Percentiles rank a stretch among this genome's conserved stretches.
Evolutionary conservation across 2,797 vertebrate genomes (phyloP).

Genomic region (Phrynocephalus guinanensis): DNA sequence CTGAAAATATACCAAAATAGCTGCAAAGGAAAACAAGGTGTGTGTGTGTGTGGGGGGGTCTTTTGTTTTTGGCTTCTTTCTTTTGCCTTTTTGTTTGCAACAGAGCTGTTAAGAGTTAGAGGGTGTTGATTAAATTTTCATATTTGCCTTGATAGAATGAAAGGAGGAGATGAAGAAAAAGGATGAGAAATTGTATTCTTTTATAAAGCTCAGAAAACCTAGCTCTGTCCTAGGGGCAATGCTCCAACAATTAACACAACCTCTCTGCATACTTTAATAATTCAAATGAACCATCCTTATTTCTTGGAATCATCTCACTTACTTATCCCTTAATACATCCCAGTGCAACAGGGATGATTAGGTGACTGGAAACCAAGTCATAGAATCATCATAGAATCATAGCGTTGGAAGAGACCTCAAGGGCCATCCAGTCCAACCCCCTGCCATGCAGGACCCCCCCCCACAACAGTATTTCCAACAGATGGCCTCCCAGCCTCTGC

Average conservation of each 20-base stretch:
- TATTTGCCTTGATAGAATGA: conserved; percentile 53
- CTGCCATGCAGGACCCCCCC: too few relatives aligned
- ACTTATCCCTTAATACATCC: too few relatives aligned
- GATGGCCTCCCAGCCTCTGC: too few relatives aligned
- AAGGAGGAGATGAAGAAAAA: background rate
- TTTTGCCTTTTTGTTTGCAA: conserved; percentile 19
- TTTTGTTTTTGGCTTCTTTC: background rate
- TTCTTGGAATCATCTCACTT: too few relatives aligned
- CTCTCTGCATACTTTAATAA: too few relatives aligned
- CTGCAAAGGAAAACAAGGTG: conserved; percentile 50
- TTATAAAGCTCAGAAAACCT: conserved; percentile 7
- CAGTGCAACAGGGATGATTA: too few relatives aligned
- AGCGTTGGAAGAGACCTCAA: too few relatives aligned
- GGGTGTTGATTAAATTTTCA: conserved; percentile 74
- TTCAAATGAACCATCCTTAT: too few relatives aligned
- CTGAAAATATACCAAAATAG: conserved; percentile 60
- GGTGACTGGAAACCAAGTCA: too few relatives aligned
- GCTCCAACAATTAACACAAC: background rate
- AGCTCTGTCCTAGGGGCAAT: background rate
- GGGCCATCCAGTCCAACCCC: too few relatives aligned
- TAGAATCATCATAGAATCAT: too few relatives aligned
- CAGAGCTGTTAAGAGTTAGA: conserved; percentile 35
- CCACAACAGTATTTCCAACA: too few relatives aligned
- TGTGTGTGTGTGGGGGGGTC: background rate
- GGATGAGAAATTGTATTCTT: conserved; percentile 22